Conservation (phyloP, 2,113 vertebrate genomes). For the Uria lomvia region DNA sequence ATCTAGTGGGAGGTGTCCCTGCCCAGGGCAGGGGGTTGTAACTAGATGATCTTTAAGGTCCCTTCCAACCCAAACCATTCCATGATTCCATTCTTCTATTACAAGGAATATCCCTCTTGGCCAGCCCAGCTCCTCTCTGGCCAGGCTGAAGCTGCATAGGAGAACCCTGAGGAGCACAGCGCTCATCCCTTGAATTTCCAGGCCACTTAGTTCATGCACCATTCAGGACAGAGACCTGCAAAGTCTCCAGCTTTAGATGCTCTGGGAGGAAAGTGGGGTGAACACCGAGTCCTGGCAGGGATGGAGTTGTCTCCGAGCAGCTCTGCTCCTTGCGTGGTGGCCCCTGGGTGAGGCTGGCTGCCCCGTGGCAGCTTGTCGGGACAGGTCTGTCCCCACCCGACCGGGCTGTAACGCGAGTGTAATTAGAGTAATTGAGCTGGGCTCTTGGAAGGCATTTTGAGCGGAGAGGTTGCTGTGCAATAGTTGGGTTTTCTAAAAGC, state of each 20-base stretch:
- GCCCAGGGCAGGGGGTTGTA: too few species aligned
- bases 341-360: not conserved
- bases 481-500: not conserved
- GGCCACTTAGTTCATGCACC: not conserved
- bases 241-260: not conserved
- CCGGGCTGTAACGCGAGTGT: not conserved
- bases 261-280: not conserved
- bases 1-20: too few species aligned
- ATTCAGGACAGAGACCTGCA: not conserved
- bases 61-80: too few species aligned
- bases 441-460: not conserved
- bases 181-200: not conserved
- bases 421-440: not conserved
- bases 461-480: not conserved
- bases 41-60: too few species aligned
- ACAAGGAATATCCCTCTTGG: not conserved
- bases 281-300: rapidly evolving
- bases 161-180: not conserved
- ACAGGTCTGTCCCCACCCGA: not conserved
- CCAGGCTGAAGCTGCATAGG: not conserved
- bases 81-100: too few species aligned
- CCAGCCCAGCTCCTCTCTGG: not conserved
- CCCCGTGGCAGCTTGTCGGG: rapidly evolving
- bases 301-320: not conserved
- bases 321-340: not conserved